Conservation (phyloP, 2,113 vertebrate genomes). For the Austrofundulus limnaeus region DNA sequence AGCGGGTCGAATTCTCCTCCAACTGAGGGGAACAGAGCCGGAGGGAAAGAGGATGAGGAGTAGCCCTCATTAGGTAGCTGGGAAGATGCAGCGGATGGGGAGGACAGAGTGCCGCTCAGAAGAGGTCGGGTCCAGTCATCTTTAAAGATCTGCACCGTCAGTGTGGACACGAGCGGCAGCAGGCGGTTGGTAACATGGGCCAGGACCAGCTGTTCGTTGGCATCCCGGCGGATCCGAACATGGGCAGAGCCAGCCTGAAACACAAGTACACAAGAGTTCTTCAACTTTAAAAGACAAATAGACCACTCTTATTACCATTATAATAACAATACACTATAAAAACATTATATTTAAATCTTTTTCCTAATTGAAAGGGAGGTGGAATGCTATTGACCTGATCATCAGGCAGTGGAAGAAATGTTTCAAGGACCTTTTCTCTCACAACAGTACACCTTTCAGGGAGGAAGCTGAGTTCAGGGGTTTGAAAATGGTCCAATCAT, state of each 20-base stretch:
- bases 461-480: too few relatives aligned
- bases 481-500: too few relatives aligned
- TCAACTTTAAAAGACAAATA: too few relatives aligned
- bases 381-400: too few relatives aligned
- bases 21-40: conserved; percentile 52
- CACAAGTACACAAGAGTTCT: neutral
- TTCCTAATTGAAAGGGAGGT: too few relatives aligned
- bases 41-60: conserved; percentile 67
- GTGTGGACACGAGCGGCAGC: conserved; percentile 86
- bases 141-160: conserved; percentile 97
- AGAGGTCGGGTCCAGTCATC: conserved; percentile 94
- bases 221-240: conserved; percentile 94
- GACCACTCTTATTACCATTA: neutral
- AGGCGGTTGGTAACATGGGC: conserved; percentile 96
- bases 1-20: conserved; percentile 77
- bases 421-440: too few relatives aligned
- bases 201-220: conserved; percentile 97
- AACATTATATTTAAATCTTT: too few relatives aligned
- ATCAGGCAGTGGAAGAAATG: too few relatives aligned
- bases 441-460: too few relatives aligned
- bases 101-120: conserved; percentile 81
- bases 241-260: conserved; percentile 93
- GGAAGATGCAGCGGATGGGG: conserved; percentile 64
- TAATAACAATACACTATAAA: too few relatives aligned
- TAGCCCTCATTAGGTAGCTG: conserved; percentile 81